Evolutionary conservation across 2,888 invertebrate genomes (phyloP).

Genomic region (Sarcophaga subvicina): DNA sequence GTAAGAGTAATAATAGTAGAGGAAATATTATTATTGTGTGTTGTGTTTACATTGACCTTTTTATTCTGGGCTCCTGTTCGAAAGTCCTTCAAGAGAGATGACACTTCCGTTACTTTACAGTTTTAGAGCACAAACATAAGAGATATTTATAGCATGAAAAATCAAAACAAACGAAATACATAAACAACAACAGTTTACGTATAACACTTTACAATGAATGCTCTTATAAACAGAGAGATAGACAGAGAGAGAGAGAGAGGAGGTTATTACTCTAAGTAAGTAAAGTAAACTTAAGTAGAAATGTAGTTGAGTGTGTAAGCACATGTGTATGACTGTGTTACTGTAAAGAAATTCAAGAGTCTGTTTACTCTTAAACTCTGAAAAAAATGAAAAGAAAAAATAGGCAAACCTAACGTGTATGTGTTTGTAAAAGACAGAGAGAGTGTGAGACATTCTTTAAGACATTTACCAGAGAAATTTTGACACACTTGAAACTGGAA

Average conservation of each 20-base stretch:
- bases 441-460: neutral
- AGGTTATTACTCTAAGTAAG: too few species aligned
- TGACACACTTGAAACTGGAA: constrained; percentile 72
- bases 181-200: neutral
- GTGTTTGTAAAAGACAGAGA: too few species aligned
- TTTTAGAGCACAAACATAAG: constrained; percentile 26
- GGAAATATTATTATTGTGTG: neutral
- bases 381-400: neutral
- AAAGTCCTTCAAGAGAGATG: constrained; percentile 72
- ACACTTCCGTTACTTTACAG: constrained; percentile 69
- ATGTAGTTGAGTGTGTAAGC: constrained; percentile 5
- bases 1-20: neutral
- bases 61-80: constrained; percentile 68
- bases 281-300: neutral
- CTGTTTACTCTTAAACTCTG: constrained; percentile 4
- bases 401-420: neutral
- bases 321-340: neutral
- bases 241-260: too few species aligned
- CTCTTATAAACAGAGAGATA: neutral
- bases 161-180: neutral
- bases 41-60: constrained; percentile 41
- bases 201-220: neutral
- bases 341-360: neutral
- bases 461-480: constrained; percentile 52
- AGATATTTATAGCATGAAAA: constrained; percentile 61